These are phyloP conservation scores for Xanthorhoe designata DNA, from an alignment of 2,888 invertebrate species.

Conservation along the genomic window DNA sequence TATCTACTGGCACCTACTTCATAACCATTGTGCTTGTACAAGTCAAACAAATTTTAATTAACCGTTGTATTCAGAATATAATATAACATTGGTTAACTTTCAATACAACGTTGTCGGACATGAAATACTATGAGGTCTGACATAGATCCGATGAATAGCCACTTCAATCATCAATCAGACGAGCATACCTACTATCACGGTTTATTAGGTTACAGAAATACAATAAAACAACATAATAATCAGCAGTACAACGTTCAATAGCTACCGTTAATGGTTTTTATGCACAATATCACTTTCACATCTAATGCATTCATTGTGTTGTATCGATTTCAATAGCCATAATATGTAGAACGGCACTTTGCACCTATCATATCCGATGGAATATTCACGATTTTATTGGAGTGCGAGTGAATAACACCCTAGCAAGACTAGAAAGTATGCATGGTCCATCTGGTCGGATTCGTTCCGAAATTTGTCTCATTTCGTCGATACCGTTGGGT, in stretches of 20 bases:
- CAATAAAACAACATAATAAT: constrained; percentile 45
- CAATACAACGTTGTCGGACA: constrained; percentile 48
- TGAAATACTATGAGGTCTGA: constrained; percentile 51
- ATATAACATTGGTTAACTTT: constrained; percentile 51
- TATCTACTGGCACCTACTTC: constrained; percentile 47
- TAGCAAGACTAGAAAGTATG: constrained; percentile 43
- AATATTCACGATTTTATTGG: constrained; percentile 34
- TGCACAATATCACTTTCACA: constrained; percentile 47
- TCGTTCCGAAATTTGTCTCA: constrained; percentile 57
- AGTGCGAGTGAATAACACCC: constrained; percentile 39
- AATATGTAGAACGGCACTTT: constrained; percentile 41
- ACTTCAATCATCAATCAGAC: constrained; percentile 57
- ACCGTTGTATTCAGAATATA: constrained; percentile 55
- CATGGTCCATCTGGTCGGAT: constrained; percentile 53
- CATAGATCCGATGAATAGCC: constrained; percentile 52
- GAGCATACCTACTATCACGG: constrained; percentile 33
- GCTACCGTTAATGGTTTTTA: constrained; percentile 47
- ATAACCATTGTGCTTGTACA: constrained; percentile 55
- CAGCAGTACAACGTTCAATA: constrained; percentile 41
- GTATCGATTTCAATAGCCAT: constrained; percentile 39
- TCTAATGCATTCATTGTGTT: constrained; percentile 43
- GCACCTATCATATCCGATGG: constrained; percentile 32
- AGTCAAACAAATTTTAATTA: constrained; percentile 64
- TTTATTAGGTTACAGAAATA: constrained; percentile 51
- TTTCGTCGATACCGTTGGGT: constrained; percentile 64